phyloP scores from a whole-genome alignment of 2,797 vertebrate species.

The Holocentrus rufus region DNA sequence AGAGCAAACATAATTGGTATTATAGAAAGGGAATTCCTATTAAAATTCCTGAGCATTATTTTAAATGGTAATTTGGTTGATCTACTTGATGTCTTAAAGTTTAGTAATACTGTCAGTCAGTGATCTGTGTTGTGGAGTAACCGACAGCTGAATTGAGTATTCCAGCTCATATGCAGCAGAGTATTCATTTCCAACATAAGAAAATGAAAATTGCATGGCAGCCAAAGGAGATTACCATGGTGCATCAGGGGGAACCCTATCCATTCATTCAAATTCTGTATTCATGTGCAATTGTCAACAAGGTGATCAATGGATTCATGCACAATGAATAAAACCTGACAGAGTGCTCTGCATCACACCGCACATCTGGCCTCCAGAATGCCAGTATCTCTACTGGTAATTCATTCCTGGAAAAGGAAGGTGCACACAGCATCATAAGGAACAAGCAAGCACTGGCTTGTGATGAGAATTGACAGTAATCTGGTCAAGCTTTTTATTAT shows the following conservation, averaged over 20 bases:
- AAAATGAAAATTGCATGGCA: constrained; percentile 15
- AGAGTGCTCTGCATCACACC: not conserved
- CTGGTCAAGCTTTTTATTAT: constrained; percentile 24
- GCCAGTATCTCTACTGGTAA: constrained; percentile 8
- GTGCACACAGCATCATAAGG: not conserved
- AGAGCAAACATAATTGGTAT: constrained; percentile 3
- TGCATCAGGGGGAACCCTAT: constrained; percentile 7
- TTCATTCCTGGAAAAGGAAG: constrained; percentile 9
- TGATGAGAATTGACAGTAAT: constrained; percentile 17
- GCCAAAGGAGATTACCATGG: constrained; percentile 19
- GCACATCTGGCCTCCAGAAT: constrained; percentile 11
- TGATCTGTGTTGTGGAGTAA: not conserved
- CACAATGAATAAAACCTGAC: not conserved
- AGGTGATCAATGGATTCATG: not conserved
- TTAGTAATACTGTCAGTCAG: not conserved
- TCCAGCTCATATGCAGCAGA: not conserved
- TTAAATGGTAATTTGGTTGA: constrained; percentile 5
- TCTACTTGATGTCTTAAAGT: not conserved
- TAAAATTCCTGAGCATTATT: constrained; percentile 9
- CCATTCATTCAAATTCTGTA: constrained; percentile 1
- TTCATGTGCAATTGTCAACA: not conserved
- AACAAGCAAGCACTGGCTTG: not conserved
- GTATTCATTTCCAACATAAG: constrained; percentile 7
- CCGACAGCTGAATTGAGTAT: constrained; percentile 1
- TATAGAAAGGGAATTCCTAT: constrained; percentile 25